Conservation (phyloP, 1,140 invertebrate genomes). For the Drosophila jambulina region DNA sequence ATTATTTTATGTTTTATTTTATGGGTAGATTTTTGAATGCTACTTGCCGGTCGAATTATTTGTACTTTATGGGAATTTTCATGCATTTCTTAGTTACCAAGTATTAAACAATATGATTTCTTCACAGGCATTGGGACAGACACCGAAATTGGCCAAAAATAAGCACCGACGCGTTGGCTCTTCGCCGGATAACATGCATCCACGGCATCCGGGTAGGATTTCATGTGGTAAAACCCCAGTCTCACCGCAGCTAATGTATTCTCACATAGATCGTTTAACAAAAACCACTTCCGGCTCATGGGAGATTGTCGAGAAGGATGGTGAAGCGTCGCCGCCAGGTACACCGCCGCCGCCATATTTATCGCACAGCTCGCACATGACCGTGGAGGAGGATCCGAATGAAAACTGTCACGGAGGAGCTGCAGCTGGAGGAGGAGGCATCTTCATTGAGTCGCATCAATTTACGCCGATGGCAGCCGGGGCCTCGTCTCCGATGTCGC, state of each 20-base stretch:
- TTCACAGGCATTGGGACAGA: constrained; percentile 76
- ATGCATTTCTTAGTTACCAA: neutral
- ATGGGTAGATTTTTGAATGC: constrained; percentile 28
- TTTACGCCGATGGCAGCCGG: constrained; percentile 68
- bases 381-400: constrained; percentile 70
- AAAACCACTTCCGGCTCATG: constrained; percentile 82
- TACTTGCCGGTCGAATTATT: constrained; percentile 28
- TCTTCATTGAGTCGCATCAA: constrained; percentile 80
- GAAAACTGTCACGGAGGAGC: constrained; percentile 53
- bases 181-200: constrained; percentile 83
- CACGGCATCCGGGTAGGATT: constrained; percentile 72
- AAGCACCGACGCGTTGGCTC: constrained; percentile 83
- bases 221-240: too few relatives aligned
- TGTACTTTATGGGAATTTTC: constrained; percentile 1
- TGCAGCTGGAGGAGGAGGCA: constrained; percentile 38
- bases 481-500: constrained; percentile 62
- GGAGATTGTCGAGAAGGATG: constrained; percentile 85
- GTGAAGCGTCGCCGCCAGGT: constrained; percentile 90
- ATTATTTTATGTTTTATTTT: constrained; percentile 27
- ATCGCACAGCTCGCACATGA: constrained; percentile 69
- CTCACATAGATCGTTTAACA: constrained; percentile 64
- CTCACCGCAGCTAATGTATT: too few relatives aligned
- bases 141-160: constrained; percentile 75
- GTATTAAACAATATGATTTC: neutral
- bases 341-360: constrained; percentile 94